phyloP scores from a whole-genome alignment of 2,888 invertebrate genomes.

The Cerastoderma edule region DNA sequence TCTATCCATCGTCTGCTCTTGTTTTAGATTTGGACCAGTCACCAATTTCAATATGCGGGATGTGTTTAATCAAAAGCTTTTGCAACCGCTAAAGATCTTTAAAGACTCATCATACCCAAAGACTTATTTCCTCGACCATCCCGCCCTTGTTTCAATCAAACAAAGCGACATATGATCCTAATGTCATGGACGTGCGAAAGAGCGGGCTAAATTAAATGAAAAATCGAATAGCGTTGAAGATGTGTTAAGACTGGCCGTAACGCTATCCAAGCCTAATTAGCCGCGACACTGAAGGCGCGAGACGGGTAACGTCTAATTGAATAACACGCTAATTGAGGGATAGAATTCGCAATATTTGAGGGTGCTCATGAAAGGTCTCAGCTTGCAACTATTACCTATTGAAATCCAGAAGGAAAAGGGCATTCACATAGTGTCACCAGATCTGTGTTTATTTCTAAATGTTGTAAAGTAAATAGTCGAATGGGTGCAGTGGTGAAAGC shows the following conservation, averaged over 20 bases:
- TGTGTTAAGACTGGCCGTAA: constrained; percentile 6
- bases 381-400: constrained; percentile 22
- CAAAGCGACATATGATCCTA: too few species aligned
- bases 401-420: constrained; percentile 19
- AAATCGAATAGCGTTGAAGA: constrained; percentile 9
- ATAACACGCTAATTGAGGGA: constrained; percentile 24
- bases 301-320: constrained; percentile 22
- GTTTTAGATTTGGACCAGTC: too few species aligned
- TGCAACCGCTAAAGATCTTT: too few species aligned
- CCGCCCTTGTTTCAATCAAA: too few species aligned
- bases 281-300: constrained; percentile 17
- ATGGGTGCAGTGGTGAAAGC: neutral
- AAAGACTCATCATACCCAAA: too few species aligned
- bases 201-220: too few species aligned
- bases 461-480: neutral
- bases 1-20: too few species aligned
- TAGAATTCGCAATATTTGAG: constrained; percentile 26
- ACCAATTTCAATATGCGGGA: too few species aligned
- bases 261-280: constrained; percentile 13
- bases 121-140: too few species aligned
- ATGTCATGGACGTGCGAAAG: too few species aligned
- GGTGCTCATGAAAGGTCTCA: constrained; percentile 10
- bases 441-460: constrained; percentile 18
- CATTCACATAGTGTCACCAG: constrained; percentile 19
- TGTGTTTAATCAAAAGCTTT: too few species aligned